phyloP scores from a whole-genome alignment of 2,888 invertebrate genomes.

The Parnassius glacialis region DNA sequence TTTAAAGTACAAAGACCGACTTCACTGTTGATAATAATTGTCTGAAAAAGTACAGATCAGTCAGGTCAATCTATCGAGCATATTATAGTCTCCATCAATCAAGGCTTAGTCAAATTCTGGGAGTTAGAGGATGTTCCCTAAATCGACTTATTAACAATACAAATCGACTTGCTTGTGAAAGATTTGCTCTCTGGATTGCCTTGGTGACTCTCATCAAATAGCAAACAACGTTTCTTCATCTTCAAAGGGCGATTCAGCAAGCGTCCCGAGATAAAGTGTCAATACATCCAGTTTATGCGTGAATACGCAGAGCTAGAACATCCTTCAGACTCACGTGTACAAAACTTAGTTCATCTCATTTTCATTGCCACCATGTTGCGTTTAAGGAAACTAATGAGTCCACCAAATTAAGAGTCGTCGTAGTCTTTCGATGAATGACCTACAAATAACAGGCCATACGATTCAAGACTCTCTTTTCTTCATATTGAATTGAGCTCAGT shows the following conservation, averaged over 20 bases:
- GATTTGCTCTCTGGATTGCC: not conserved
- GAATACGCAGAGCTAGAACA: constrained; percentile 5
- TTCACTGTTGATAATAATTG: too few relatives aligned
- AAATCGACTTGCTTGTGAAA: not conserved
- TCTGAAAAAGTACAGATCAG: not conserved
- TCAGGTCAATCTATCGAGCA: too few relatives aligned
- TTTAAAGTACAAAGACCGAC: too few relatives aligned
- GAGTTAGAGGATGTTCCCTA: constrained; percentile 6
- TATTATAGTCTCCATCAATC: too few relatives aligned
- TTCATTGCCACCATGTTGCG: too few relatives aligned
- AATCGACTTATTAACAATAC: not conserved
- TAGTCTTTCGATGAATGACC: not conserved
- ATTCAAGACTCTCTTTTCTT: constrained; percentile 29
- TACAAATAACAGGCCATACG: not conserved
- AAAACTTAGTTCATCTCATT: too few relatives aligned
- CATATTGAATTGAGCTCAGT: constrained; percentile 31
- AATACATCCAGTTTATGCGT: not conserved
- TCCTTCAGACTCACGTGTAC: too few relatives aligned
- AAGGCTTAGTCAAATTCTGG: constrained; percentile 3
- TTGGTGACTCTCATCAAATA: not conserved
- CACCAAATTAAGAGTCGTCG: not conserved
- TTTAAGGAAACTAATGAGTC: too few relatives aligned
- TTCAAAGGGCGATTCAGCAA: too few relatives aligned
- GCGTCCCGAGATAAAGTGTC: not conserved
- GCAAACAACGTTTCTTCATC: not conserved